Evolutionary conservation across 1,140 invertebrate species (phyloP).

Genomic region (Camponotus pennsylvanicus): DNA sequence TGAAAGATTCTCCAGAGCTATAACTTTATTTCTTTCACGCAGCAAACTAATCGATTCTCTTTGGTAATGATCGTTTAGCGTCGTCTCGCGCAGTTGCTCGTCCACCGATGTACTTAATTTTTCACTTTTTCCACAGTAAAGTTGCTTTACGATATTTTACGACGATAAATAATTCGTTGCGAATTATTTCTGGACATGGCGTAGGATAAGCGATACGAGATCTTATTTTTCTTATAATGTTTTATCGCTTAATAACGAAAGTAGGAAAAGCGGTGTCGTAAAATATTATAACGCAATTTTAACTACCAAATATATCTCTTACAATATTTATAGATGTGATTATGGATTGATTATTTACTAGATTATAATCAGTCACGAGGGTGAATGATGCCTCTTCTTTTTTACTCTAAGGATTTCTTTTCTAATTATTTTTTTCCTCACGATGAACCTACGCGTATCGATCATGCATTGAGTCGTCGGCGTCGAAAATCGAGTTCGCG

Average conservation of each 20-base stretch:
- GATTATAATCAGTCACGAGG: background rate
- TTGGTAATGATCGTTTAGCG: constrained; percentile 50
- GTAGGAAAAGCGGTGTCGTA: background rate
- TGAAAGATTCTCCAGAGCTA: constrained; percentile 39
- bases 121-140: background rate
- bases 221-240: constrained; percentile 4
- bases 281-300: background rate
- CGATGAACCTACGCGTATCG: constrained; percentile 42
- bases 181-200: background rate
- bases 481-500: constrained; percentile 69
- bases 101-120: constrained; percentile 17
- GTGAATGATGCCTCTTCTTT: background rate
- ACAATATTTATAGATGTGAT: background rate
- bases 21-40: constrained; percentile 52
- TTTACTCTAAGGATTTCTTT: constrained; percentile 23
- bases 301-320: background rate
- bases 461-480: constrained; percentile 71
- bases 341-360: background rate
- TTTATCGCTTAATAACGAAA: background rate
- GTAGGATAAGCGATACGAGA: background rate
- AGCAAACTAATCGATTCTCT: constrained; percentile 53
- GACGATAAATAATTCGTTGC: background rate
- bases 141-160: constrained; percentile 17
- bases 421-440: constrained; percentile 41
- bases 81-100: constrained; percentile 2